Conservation (phyloP, 1,140 invertebrate species). For the Paraescarpia echinospica region DNA sequence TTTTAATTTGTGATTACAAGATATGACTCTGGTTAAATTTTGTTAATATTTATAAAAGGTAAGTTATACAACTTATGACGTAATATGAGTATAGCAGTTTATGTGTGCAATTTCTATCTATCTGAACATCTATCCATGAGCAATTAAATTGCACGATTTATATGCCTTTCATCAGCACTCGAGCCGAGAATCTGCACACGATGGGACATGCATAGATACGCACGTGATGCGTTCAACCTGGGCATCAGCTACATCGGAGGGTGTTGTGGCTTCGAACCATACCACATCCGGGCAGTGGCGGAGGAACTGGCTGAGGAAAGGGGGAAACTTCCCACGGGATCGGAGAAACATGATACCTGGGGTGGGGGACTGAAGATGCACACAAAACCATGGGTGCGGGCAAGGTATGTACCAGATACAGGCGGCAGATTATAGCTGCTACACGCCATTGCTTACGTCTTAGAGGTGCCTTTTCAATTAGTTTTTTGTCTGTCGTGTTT, state of each 20-base stretch:
- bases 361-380: slow-evolving; percentile 55
- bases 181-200: slow-evolving; percentile 57
- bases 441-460: no score
- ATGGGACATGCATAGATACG: slow-evolving; percentile 58
- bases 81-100: no score
- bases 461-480: no score
- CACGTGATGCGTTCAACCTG: slow-evolving; percentile 55
- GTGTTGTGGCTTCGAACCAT: slow-evolving; percentile 58
- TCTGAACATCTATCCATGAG: no score
- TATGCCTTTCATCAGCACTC: slow-evolving; percentile 40
- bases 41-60: no score
- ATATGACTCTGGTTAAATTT: no score
- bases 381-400: slow-evolving; percentile 58
- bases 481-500: no score
- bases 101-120: no score
- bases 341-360: slow-evolving; percentile 57
- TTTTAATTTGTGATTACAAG: no score
- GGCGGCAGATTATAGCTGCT: no score
- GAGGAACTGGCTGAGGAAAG: slow-evolving; percentile 55
- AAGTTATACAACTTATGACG: no score
- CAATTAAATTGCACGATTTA: background rate
- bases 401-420: slow-evolving; percentile 41
- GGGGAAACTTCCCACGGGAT: slow-evolving; percentile 41
- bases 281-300: slow-evolving; percentile 57
- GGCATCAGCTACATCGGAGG: slow-evolving; percentile 59